These are phyloP conservation scores for Caradrina kadenii DNA, from an alignment of 2,888 invertebrate species.

Conservation along the genomic window DNA sequence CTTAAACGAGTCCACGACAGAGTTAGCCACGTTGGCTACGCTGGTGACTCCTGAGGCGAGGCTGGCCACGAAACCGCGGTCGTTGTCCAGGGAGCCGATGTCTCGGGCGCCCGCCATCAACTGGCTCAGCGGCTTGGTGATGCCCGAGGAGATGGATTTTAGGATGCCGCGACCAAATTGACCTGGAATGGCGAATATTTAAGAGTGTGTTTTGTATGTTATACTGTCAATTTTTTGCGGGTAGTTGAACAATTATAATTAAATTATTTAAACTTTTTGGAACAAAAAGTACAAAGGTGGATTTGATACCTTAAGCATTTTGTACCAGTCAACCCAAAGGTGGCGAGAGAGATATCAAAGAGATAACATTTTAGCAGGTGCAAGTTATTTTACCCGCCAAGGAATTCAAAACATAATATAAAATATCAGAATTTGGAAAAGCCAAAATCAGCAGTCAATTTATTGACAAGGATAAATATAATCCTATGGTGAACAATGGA, in stretches of 20 bases:
- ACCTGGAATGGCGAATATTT: conserved; percentile 80
- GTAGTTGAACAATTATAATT: too few species aligned
- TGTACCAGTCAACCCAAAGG: too few species aligned
- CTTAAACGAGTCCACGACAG: conserved; percentile 86
- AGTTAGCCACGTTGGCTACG: conserved; percentile 82
- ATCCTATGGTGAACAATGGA: too few species aligned
- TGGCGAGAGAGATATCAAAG: too few species aligned
- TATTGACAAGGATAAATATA: too few species aligned
- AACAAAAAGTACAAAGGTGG: too few species aligned
- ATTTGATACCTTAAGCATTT: too few species aligned
- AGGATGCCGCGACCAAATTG: conserved; percentile 87
- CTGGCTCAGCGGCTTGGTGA: conserved; percentile 89
- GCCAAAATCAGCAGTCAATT: background rate
- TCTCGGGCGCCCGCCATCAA: conserved; percentile 90
- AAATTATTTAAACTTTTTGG: too few species aligned
- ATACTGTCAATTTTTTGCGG: too few species aligned
- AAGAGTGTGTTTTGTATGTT: conserved; percentile 2
- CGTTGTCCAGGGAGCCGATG: conserved; percentile 92
- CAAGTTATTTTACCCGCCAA: too few species aligned
- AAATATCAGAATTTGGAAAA: background rate
- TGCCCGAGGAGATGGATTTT: conserved; percentile 82
- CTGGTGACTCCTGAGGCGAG: conserved; percentile 84
- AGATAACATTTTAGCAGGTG: too few species aligned
- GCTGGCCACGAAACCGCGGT: conserved; percentile 89
- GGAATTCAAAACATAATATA: too few species aligned